Percentiles rank a stretch among this genome's conserved stretches.
Conservation (phyloP, 2,888 invertebrate species). For the Drosophila anceps region DNA sequence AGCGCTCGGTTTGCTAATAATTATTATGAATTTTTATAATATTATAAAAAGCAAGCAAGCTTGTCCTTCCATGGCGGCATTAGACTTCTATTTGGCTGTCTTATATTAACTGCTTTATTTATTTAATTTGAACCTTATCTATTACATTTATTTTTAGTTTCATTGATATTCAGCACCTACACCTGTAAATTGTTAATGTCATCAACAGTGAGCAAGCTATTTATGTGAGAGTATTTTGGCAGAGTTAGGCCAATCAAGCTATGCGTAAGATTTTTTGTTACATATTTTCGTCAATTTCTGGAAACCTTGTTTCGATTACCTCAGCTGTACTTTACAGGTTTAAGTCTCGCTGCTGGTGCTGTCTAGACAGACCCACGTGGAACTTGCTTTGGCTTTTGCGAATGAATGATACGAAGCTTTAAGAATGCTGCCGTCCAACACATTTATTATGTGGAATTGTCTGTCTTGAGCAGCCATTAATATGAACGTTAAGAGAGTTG, state of each 20-base stretch:
- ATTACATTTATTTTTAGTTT: neutral
- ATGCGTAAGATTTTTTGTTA: conserved; percentile 4
- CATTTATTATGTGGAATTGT: conserved; percentile 19
- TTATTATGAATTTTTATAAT: neutral
- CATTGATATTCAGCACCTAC: neutral
- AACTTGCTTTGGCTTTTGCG: neutral
- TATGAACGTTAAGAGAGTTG: conserved; percentile 17
- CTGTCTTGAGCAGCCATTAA: conserved; percentile 32
- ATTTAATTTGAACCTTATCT: neutral
- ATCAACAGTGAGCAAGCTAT: conserved; percentile 4
- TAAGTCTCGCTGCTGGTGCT: conserved; percentile 21
- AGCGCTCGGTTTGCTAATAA: neutral
- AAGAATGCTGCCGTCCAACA: conserved; percentile 22
- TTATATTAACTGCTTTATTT: neutral
- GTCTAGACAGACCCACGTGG: conserved; percentile 54
- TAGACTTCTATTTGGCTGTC: neutral
- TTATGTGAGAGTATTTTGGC: neutral
- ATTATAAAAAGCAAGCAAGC: neutral
- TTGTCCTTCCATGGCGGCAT: neutral
- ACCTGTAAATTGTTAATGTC: neutral
- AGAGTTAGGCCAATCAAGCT: conserved; percentile 11
- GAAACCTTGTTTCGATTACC: conserved; percentile 28
- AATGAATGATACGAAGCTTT: conserved; percentile 6
- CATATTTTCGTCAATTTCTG: conserved; percentile 14
- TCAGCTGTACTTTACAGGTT: conserved; percentile 17